Base-by-base conservation (phyloP, 1,140 invertebrate species). In the Ceratoteleas bidentatus region DNA sequence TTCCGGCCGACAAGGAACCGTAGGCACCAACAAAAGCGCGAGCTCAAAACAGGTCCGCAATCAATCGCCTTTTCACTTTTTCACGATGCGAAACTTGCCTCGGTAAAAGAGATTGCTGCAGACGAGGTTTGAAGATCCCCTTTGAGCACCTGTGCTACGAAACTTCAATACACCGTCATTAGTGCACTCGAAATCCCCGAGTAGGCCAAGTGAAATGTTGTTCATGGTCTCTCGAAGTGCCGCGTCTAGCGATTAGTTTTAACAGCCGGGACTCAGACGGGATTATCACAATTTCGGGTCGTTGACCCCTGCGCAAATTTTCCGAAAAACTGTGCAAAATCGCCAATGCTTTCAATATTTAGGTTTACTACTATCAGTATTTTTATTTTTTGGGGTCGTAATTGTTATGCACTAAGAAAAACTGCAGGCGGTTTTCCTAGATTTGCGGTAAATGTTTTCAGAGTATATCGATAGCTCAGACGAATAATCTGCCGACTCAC, bases 11-110 rank as follows among this genome's bases (percentile, higher is more conserved):
- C 64, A 62, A 62, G 69, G 61, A 74, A 16, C 32, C 33, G 32
- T 14, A n/a, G 7, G 16, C 36, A 32, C 1, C 53, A 53, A 75
- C 72, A 58, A 75, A 75, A 75, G 52, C 52, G 58, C 32, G 6
- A 53, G 16, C 45, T 6, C 14, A 50, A 69, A 61, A 61, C 34
- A 45, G 47, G 45, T 74, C 47, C 15, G 61, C 49, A 74, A 74
- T 74, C 72, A 74, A 65, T 74, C 36, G 72, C 8, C 61, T 64
- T 74, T 74, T 65, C 52, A 65, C 53, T 38, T 74, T 74, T 65
- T 65, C 52, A 38, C 2, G 15, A 9, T 36, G 13, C 33, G 13
- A 16, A 40, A 40, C 34, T n/a, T n/a, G n/a, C n/a, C n/a, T n/a
- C n/a, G n/a, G n/a, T n/a, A 15, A 32, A 16, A 58, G 34, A 43